Evolutionary conservation across 2,113 vertebrate species (phyloP).

Genomic region (Pimephales promelas): DNA sequence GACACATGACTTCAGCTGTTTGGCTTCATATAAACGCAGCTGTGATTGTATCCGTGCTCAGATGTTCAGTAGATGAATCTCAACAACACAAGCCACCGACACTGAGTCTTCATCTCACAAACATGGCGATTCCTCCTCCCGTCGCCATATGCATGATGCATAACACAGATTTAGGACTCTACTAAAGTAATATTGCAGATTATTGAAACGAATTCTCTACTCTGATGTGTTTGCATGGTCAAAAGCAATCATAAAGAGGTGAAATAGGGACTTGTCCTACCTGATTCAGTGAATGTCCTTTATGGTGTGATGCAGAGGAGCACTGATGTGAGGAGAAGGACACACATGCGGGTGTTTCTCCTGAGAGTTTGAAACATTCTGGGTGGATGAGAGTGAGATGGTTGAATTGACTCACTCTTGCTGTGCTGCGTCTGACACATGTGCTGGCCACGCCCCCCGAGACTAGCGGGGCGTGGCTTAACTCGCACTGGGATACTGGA

Average conservation of each 20-base stretch:
- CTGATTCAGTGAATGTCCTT: neutral
- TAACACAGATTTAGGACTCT: neutral
- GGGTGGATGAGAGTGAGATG: neutral
- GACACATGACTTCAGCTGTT: neutral
- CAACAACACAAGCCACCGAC: neutral
- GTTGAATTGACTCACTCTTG: neutral
- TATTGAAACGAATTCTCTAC: neutral
- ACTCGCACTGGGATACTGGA: neutral
- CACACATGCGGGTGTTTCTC: neutral
- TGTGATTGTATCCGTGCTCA: fast-evolving
- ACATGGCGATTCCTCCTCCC: conserved; percentile 35
- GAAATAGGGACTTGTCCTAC: neutral
- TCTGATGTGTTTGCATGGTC: neutral
- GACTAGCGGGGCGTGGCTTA: neutral
- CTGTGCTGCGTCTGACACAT: neutral
- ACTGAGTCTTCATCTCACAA: neutral
- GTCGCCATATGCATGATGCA: neutral
- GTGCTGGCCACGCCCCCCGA: neutral
- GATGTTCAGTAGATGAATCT: neutral
- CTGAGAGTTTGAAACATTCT: neutral
- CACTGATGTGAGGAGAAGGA: neutral
- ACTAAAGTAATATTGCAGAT: neutral
- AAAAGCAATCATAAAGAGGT: neutral
- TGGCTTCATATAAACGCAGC: neutral
- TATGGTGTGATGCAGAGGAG: neutral